Evolutionary conservation across 1,140 invertebrate species (phyloP), one percentile per base, ranked within the genome.

Genomic region (Anagrus nilaparvatae): DNA sequence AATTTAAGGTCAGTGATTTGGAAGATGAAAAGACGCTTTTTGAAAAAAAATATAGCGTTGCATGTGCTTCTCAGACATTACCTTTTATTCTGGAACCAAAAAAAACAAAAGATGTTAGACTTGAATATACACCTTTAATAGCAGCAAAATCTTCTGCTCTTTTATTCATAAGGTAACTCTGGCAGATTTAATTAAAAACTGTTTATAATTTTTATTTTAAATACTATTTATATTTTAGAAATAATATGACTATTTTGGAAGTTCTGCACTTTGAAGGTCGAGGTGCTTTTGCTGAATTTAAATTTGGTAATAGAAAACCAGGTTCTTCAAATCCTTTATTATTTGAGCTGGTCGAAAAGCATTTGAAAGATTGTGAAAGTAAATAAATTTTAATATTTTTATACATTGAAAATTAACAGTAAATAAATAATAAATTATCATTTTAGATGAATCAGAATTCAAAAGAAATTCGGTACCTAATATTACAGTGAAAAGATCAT

Each of bases 191-290:
- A 28, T 27, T 19, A 25, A 41, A 28, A 14, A 42, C 19, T 19
- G 19, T 28, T 29, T 39, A 14, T 17, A 29, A 34, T 33, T 32
- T 12, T 27, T 29, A 19, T 29, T 30, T 16, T 27, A 9, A 38
- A 8, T 14, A 24, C 19, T 2, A 32, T 23, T 34, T 23, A 9
- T 33, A n/a, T 64, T 68, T 42, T 63, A 84, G 92, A 53, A 98
- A 96, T 63, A 97, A 98, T 65, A 71, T 97, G 49, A 97, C 93
- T 1, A 80, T 91, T 32, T 67, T 97, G 50, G 93, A 98, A 67
- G 77, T 81, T 12, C 65, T 95, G 10, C 77, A 82, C 48, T 56
- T 97, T 20, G 77, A 77, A 33, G 92, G 90, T 0, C 75, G 82
- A 51, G 90, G 89, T 10, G 87, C 85, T 1, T 63, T 79, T 48